Evolutionary conservation across 1,140 invertebrate genomes (phyloP).

Genomic region (Paraescarpia echinospica): DNA sequence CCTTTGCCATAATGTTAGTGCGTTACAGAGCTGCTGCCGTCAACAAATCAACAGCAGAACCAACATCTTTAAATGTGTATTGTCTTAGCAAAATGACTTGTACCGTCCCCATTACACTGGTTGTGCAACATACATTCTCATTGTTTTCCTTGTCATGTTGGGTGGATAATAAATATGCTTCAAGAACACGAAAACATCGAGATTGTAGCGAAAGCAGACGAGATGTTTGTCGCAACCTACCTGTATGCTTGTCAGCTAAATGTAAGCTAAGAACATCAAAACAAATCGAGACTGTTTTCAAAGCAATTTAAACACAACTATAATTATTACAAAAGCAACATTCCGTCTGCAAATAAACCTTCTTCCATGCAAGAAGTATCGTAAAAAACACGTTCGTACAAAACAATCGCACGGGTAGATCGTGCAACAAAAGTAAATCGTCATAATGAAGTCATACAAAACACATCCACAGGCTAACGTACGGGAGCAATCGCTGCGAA

Average conservation of each 20-base stretch:
- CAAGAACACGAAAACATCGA: neutral
- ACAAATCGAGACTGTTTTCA: neutral
- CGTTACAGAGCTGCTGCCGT: too few relatives aligned
- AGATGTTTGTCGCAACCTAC: neutral
- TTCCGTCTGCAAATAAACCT: neutral
- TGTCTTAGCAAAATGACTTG: too few relatives aligned
- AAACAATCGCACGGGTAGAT: neutral
- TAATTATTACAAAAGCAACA: slow-evolving; percentile 2
- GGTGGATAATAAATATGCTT: neutral
- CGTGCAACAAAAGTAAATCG: neutral
- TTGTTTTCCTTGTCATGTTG: neutral
- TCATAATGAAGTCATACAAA: neutral
- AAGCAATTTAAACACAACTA: neutral
- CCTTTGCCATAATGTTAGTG: too few relatives aligned
- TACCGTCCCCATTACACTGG: neutral
- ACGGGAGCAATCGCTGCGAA: neutral
- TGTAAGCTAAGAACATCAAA: neutral
- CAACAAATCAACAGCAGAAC: too few relatives aligned
- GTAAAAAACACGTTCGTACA: neutral
- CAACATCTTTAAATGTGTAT: too few relatives aligned
- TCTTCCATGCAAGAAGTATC: neutral
- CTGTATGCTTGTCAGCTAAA: neutral
- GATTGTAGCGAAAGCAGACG: neutral
- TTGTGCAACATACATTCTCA: neutral
- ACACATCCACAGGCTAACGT: neutral